Evolutionary conservation across 1,140 invertebrate genomes (phyloP), one percentile per base, ranked within the genome.

Genomic region (Cotesia vestalis): DNA sequence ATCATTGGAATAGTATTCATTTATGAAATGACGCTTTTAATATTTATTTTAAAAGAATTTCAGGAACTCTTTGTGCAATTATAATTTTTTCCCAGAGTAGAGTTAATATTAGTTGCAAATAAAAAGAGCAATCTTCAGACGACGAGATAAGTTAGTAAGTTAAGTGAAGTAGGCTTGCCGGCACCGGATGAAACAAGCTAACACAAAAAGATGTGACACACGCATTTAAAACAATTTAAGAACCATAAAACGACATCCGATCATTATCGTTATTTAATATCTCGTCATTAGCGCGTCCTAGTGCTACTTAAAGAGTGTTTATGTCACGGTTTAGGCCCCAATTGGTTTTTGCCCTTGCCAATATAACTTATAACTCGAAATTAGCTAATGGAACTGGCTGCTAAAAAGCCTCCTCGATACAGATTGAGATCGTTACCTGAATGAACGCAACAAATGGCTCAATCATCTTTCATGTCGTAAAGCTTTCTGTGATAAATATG

Each of bases 201-300:
- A 14, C 57, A 17, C 57, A 59, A 59, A 59, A 59, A 59, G 57
- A 27, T 20, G 11, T 46, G 40, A 46, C 11, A 11, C 40, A 46
- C 40, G 5, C 40, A 46, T 46, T 46, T 46, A 46, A 46, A 46
- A 11, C 40, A 9, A 46, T 11, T 46, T 46, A 9, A 46, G 2
- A 46, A 46, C 40, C 40, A 20, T 59, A 35, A 38, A 52, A 52
- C 70, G 78, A 79, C 80, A 77, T 80, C 74, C 78, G 78, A 80
- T 86, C 84, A 81, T 86, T 85, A 86, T 84, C 79, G 84, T 87
- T 87, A 85, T 85, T 87, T 86, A 86, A 86, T 87, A 87, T 86
- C 84, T 82, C 83, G 83, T 86, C 84, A 85, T 87, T 86, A 87
- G 81, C 81, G 84, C 80, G 78, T 78, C 82, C 82, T 81, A 79